Conservation (phyloP, 2,888 invertebrate species). For the Ophraella communa region DNA sequence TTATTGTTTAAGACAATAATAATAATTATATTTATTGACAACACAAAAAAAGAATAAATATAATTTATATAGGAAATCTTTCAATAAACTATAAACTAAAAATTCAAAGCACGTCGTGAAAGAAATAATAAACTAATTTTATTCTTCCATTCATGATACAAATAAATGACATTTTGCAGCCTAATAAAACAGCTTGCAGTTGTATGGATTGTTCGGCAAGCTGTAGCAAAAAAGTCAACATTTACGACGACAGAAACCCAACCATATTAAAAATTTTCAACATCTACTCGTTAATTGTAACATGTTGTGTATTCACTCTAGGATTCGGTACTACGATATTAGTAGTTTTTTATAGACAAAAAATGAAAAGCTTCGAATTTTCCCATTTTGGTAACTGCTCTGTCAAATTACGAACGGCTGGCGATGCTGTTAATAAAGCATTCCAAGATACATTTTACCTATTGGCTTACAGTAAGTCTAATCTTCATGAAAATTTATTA, state of each 20-base stretch:
- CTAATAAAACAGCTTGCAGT: constrained; percentile 70
- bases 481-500: background rate
- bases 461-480: constrained; percentile 12
- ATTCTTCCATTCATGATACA: too few relatives aligned
- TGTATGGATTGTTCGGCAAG: constrained; percentile 76
- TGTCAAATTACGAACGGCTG: too few relatives aligned
- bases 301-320: constrained; percentile 3
- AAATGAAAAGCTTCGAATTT: background rate
- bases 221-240: constrained; percentile 66
- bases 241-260: constrained; percentile 48
- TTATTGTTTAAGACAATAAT: too few relatives aligned
- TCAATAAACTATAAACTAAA: too few relatives aligned
- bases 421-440: constrained; percentile 43
- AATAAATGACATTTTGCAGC: constrained; percentile 49
- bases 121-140: too few relatives aligned
- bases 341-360: background rate
- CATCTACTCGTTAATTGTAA: constrained; percentile 3
- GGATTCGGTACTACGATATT: constrained; percentile 1
- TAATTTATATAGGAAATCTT: too few relatives aligned
- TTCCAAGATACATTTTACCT: constrained; percentile 57
- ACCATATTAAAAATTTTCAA: constrained; percentile 16
- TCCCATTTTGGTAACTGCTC: background rate
- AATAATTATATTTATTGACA: too few relatives aligned
- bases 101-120: too few relatives aligned
- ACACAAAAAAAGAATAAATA: too few relatives aligned